Conservation (phyloP, 2,888 invertebrate species). For the Acanthosepion pharaonis region DNA sequence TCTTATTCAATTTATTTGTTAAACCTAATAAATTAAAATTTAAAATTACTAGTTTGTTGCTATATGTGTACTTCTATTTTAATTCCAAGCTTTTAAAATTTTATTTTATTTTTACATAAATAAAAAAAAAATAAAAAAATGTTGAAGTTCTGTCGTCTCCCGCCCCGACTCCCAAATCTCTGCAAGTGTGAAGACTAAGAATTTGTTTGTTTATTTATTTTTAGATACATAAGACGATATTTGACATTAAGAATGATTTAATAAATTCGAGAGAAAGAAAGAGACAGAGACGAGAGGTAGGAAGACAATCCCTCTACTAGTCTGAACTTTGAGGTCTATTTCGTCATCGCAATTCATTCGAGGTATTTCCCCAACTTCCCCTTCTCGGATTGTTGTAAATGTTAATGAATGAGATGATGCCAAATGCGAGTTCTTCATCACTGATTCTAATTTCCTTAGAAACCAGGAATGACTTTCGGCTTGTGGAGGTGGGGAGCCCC, state of each 20-base stretch:
- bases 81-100: too few relatives aligned
- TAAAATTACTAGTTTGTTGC: too few relatives aligned
- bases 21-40: too few relatives aligned
- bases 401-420: conserved; percentile 33
- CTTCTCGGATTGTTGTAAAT: neutral
- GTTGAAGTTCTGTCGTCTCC: too few relatives aligned
- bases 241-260: neutral
- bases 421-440: neutral
- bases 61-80: too few relatives aligned
- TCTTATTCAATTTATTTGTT: too few relatives aligned
- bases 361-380: conserved; percentile 24
- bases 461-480: neutral
- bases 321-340: neutral
- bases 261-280: neutral
- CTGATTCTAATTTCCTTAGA: neutral
- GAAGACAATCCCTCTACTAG: neutral
- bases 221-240: neutral
- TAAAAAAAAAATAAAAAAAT: too few relatives aligned
- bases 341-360: conserved; percentile 33
- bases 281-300: neutral
- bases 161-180: too few relatives aligned
- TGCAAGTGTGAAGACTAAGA: too few relatives aligned
- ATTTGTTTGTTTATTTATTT: neutral
- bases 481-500: too few relatives aligned
- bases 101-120: too few relatives aligned